Conservation (phyloP, 2,797 vertebrate species). For the Zenarchopterus dispar region DNA sequence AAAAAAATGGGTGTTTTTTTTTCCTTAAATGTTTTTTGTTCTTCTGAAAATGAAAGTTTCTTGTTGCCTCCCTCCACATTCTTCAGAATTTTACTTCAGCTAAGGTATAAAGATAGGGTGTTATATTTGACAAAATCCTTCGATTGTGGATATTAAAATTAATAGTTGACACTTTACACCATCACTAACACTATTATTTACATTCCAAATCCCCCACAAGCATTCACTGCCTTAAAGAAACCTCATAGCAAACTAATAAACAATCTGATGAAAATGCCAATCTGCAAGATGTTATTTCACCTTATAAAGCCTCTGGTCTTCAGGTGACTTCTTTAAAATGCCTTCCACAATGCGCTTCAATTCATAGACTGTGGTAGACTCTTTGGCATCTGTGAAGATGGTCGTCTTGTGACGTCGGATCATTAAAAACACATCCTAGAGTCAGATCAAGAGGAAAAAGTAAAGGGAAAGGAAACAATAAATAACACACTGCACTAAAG, state of each 20-base stretch:
- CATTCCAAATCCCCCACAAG: neutral
- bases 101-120: no score
- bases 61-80: no score
- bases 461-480: neutral
- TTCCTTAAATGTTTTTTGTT: no score
- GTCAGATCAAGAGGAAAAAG: conserved; percentile 5
- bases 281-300: conserved; percentile 57
- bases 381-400: conserved; percentile 93
- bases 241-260: neutral
- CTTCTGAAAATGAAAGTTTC: no score
- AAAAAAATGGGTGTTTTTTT: no score
- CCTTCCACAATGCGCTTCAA: conserved; percentile 90
- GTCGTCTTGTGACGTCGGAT: conserved; percentile 85
- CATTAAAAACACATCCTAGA: conserved; percentile 85
- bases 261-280: no score
- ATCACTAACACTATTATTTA: neutral
- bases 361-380: conserved; percentile 92
- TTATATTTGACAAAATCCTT: no score
- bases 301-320: conserved; percentile 92
- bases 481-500: neutral
- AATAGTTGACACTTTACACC: no score
- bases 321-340: conserved; percentile 84
- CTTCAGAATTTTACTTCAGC: no score
- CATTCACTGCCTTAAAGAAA: neutral
- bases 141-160: no score